Evolutionary conservation across 2,113 vertebrate genomes (phyloP).

Genomic region (Lamprotornis superbus): DNA sequence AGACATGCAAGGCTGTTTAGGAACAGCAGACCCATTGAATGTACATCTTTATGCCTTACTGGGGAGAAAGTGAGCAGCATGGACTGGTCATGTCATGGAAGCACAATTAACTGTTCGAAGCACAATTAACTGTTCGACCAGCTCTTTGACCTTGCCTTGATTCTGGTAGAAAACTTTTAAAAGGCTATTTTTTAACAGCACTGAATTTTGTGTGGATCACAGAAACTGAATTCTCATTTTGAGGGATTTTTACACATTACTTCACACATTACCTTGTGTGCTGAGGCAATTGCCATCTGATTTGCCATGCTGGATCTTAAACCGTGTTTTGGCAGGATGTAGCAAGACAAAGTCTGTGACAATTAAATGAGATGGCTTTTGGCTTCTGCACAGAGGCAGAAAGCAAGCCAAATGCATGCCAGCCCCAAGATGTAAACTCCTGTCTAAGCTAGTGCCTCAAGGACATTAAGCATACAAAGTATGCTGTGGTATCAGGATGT

Average conservation of each 20-base stretch:
- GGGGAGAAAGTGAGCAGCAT: neutral
- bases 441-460: neutral
- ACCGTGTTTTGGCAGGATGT: neutral
- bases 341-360: neutral
- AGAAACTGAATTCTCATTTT: neutral
- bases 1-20: neutral
- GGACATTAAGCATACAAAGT: neutral
- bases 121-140: neutral
- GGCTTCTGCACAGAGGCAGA: neutral
- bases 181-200: neutral
- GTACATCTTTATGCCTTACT: neutral
- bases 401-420: neutral
- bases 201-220: neutral
- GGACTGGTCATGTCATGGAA: neutral
- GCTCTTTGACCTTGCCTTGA: neutral
- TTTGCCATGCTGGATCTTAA: neutral
- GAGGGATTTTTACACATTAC: neutral
- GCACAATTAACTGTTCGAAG: neutral
- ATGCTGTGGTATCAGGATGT: neutral
- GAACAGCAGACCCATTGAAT: neutral
- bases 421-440: neutral
- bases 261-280: neutral
- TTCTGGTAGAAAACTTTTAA: neutral
- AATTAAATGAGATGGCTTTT: neutral
- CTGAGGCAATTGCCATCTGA: neutral